Evolutionary conservation across 1,140 invertebrate genomes (phyloP), one percentile per base, ranked within the genome.

Genomic region (Drosophila tristis): DNA sequence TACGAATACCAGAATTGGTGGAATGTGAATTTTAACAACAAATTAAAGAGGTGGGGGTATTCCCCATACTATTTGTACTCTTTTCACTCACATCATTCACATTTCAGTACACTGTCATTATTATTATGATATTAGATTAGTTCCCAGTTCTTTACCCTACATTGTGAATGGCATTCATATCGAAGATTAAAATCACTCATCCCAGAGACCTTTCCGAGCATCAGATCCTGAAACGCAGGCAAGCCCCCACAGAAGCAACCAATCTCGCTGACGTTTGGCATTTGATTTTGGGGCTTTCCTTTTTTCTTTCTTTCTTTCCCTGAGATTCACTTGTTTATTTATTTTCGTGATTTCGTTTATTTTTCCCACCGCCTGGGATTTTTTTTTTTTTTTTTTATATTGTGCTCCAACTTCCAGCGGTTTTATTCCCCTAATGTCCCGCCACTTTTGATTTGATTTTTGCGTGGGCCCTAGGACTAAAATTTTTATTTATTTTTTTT

Each of bases 241-340:
- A 9, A 3, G 31, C 9, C 31, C 31, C 66, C 64, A 26, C 64
- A 70, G 64, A 49, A 45, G 64, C 66, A 70, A 70, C 66, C 68
- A 70, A 70, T 70, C 64, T 70, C 51, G 66, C 57, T 70, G 66
- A 70, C 66, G 66, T 70, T 70, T 70, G 66, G 66, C 66, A 70
- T 70, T 70, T 70, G 66, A 70, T 70, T 70, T 50, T 42, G 44
- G 49, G 66, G 51, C 64, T 58, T 57, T 68, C 42, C 51, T 39
- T 58, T 70, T 35, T 20, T 42, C 51, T 70, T 50, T 62, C 64
- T 58, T 68, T 68, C 51, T 58, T 70, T 70, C 64, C 51, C 43
- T 35, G 44, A 65, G 64, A 70, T 16, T 64, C 26, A 65, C 59
- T 56, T 70, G 42, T 45, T 70, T 70, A 48, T 45, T 70, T 58